Evolutionary conservation across 2,113 vertebrate species (phyloP).

Genomic region (Thinocorus orbignyianus): DNA sequence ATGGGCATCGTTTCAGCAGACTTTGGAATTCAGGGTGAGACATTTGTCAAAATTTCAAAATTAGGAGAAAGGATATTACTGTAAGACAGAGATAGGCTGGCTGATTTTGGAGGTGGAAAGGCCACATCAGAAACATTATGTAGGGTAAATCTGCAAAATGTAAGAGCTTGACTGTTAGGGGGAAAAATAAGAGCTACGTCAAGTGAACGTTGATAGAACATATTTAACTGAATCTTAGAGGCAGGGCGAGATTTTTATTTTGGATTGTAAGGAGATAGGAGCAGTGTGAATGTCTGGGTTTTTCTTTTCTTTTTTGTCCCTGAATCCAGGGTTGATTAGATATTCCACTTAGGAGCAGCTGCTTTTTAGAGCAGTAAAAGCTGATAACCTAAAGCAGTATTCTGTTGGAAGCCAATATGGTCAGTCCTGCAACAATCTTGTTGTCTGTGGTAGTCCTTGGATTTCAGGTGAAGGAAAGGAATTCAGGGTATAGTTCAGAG

Average conservation of each 20-base stretch:
- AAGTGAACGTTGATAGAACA: neutral
- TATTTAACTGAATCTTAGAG: neutral
- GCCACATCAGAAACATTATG: neutral
- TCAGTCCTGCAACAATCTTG: neutral
- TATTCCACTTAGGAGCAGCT: neutral
- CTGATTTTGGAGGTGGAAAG: neutral
- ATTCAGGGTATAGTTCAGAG: neutral
- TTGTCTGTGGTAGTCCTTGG: neutral
- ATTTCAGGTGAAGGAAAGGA: neutral
- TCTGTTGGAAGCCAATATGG: neutral
- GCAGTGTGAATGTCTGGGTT: neutral
- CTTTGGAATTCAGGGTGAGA: neutral
- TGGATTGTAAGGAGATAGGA: neutral
- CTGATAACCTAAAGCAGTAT: neutral
- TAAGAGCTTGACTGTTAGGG: neutral
- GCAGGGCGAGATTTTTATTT: neutral
- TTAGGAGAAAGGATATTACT: neutral
- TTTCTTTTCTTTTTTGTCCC: neutral
- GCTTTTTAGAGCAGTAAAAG: neutral
- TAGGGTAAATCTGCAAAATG: neutral
- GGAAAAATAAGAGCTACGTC: fast-evolving
- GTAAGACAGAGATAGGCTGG: neutral
- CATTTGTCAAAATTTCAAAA: fast-evolving
- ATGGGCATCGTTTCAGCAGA: neutral
- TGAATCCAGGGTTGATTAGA: neutral